A percentile compares a stretch with the other conserved stretches of the same genome.
Conservation (phyloP, 2,888 invertebrate genomes). For the Caenorhabditis angaria region DNA sequence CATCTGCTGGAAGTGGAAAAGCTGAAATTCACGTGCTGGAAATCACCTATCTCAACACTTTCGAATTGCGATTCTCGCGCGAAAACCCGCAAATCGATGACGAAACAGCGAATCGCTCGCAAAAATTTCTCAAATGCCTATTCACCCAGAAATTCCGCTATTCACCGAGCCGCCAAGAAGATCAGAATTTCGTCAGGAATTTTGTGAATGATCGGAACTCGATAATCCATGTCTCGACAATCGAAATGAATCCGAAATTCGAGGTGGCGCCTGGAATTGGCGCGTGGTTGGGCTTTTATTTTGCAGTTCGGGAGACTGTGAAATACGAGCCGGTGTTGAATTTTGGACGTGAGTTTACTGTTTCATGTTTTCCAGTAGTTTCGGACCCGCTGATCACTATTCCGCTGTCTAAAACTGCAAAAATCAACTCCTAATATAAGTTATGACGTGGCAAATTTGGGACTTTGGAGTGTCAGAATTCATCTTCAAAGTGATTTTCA, state of each 20-base stretch:
- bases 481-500: too few species aligned
- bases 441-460: too few species aligned
- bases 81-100: slow-evolving; percentile 16
- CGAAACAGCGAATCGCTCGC: slow-evolving; percentile 20
- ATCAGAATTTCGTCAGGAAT: slow-evolving; percentile 10
- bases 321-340: slow-evolving; percentile 38
- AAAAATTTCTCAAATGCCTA: slow-evolving; percentile 24
- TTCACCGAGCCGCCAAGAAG: slow-evolving; percentile 12
- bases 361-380: too few species aligned
- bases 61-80: slow-evolving; percentile 20
- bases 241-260: slow-evolving; percentile 18
- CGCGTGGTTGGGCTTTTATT: slow-evolving; percentile 48
- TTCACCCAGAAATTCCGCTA: slow-evolving; percentile 36
- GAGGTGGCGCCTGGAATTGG: slow-evolving; percentile 40
- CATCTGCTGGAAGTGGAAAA: not conserved
- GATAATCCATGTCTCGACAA: slow-evolving; percentile 20
- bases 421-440: too few species aligned
- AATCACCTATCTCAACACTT: not conserved
- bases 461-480: too few species aligned
- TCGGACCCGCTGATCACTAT: too few species aligned
- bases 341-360: slow-evolving; percentile 38
- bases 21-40: not conserved
- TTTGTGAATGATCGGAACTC: slow-evolving; percentile 21
- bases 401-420: too few species aligned
- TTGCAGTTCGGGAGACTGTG: slow-evolving; percentile 29